Percentiles rank a stretch among this genome's conserved stretches.
Conservation (phyloP, 2,113 vertebrate species). For the Plestiodon gilberti region DNA sequence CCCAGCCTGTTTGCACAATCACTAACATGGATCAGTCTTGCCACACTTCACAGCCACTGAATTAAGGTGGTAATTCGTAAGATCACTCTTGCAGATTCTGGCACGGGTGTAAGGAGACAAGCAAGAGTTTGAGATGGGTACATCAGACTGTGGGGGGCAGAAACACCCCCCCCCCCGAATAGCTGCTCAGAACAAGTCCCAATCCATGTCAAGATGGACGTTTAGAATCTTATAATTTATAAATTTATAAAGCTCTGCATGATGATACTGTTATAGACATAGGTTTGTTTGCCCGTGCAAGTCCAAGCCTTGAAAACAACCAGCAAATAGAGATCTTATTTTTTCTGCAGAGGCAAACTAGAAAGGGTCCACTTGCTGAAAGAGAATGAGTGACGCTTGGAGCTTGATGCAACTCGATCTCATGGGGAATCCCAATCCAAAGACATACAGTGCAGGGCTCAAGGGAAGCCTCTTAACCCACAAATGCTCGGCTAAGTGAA, state of each 20-base stretch:
- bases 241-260: neutral
- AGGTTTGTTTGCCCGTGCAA: conserved; percentile 37
- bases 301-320: neutral
- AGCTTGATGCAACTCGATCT: no score
- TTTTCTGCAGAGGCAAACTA: conserved; percentile 17
- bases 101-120: neutral
- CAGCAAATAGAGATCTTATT: conserved; percentile 2
- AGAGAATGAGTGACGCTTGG: neutral
- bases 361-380: conserved; percentile 52
- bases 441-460: neutral
- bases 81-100: neutral
- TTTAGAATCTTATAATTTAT: neutral
- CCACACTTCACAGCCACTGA: neutral
- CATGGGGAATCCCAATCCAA: no score
- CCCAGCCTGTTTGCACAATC: neutral
- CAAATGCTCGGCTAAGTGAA: neutral
- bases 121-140: neutral
- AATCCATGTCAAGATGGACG: neutral
- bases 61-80: neutral
- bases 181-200: neutral
- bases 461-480: neutral
- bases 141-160: no score
- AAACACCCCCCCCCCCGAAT: no score
- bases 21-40: neutral
- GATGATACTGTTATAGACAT: conserved; percentile 18